Conservation (phyloP, 2,797 vertebrate genomes). For the Oreonectes daqikongensis region DNA sequence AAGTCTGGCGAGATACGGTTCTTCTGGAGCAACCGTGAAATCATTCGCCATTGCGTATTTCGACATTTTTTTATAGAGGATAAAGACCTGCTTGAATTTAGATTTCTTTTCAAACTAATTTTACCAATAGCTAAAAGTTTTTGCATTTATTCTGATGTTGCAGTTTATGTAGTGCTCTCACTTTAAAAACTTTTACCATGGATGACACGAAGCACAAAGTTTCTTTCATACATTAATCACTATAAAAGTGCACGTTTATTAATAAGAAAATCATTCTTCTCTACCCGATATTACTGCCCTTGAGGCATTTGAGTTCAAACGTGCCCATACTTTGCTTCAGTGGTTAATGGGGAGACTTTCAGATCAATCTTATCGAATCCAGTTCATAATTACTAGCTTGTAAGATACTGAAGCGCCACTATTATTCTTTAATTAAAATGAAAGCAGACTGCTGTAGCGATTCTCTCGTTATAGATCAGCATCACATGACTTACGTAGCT, state of each 20-base stretch:
- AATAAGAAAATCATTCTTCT: not conserved
- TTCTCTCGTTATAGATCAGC: slow-evolving; percentile 16
- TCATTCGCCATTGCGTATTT: not conserved
- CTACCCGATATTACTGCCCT: not conserved
- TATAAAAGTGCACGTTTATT: not conserved
- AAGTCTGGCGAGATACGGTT: not conserved
- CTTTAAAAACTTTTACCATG: not conserved
- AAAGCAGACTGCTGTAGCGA: slow-evolving; percentile 35
- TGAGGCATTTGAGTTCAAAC: slow-evolving; percentile 1
- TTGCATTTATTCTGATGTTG: not conserved
- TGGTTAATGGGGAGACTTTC: slow-evolving; percentile 67
- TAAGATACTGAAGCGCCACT: slow-evolving; percentile 73
- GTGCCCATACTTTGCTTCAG: slow-evolving; percentile 29
- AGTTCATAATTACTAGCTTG: slow-evolving; percentile 70
- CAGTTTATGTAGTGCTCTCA: not conserved
- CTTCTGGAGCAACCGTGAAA: not conserved
- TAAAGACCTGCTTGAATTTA: slow-evolving; percentile 17
- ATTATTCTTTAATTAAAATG: slow-evolving; percentile 74
- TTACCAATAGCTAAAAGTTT: not conserved
- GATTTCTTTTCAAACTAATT: not conserved
- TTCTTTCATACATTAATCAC: not conserved
- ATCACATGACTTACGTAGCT: slow-evolving; percentile 10
- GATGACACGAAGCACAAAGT: not conserved
- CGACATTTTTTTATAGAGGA: not conserved
- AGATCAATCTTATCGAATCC: slow-evolving; percentile 70